A percentile compares a stretch with the other conserved stretches of the same genome.
These are phyloP conservation scores for Cosmopolites sordidus DNA, from an alignment of 2,888 invertebrate species.

Conservation along the genomic window DNA sequence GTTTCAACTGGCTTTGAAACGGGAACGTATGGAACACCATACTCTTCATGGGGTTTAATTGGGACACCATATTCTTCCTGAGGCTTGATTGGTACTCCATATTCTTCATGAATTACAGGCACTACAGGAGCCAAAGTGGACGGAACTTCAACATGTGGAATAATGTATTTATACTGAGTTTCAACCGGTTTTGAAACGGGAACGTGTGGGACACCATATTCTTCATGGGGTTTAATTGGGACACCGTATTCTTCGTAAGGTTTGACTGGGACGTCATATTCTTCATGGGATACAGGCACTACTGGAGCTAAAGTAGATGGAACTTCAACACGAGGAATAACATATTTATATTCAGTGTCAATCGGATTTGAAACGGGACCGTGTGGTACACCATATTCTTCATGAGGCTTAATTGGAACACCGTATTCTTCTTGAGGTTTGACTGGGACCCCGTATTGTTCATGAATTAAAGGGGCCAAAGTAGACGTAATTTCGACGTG, in stretches of 20 bases:
- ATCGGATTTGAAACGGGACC: conserved; percentile 1
- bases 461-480: not conserved
- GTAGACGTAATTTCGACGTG: not conserved
- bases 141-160: not conserved
- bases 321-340: conserved; percentile 14
- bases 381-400: conserved; percentile 16
- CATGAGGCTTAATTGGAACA: conserved; percentile 16
- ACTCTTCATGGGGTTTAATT: conserved; percentile 5
- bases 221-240: conserved; percentile 5
- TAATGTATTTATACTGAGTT: conserved; percentile 1
- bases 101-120: conserved; percentile 7
- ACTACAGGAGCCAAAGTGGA: not conserved
- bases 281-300: not conserved
- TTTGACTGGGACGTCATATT: conserved; percentile 9
- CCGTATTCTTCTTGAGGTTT: conserved; percentile 10
- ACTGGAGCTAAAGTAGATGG: not conserved
- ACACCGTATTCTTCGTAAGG: conserved; percentile 9
- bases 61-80: conserved; percentile 6
- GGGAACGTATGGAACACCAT: conserved; percentile 12
- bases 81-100: conserved; percentile 7
- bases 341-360: conserved; percentile 7
- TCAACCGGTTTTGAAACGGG: conserved; percentile 3
- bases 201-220: conserved; percentile 8
- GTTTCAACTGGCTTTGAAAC: conserved; percentile 7
- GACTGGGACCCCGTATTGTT: not conserved